A percentile compares a stretch with the other conserved stretches of the same genome.
phyloP scores from a whole-genome alignment of 2,113 vertebrate genomes.

The Ibidorhyncha struthersii region DNA sequence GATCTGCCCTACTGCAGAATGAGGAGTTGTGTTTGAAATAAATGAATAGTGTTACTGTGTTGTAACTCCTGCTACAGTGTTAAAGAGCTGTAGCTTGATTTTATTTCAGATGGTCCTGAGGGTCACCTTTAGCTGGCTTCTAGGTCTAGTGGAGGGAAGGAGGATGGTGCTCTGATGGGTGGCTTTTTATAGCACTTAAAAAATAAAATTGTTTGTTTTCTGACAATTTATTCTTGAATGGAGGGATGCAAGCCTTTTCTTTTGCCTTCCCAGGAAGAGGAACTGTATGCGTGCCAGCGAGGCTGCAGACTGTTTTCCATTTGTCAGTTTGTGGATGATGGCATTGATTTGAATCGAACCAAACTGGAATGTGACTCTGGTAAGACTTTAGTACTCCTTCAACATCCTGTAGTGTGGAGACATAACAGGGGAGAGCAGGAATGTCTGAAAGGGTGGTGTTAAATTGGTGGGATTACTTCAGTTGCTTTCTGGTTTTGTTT shows the following conservation, averaged over 20 bases:
- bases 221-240: background rate
- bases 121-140: background rate
- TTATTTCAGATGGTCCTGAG: background rate
- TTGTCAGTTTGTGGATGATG: constrained; percentile 95
- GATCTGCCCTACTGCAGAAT: background rate
- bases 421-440: background rate
- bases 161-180: background rate
- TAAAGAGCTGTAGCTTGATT: background rate
- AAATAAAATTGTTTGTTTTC: background rate
- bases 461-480: background rate
- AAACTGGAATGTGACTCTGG: constrained; percentile 93
- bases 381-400: constrained; percentile 67
- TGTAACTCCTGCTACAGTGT: background rate
- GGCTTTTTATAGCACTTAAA: background rate
- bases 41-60: background rate
- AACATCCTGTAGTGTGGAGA: background rate
- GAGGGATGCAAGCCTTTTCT: constrained; percentile 44
- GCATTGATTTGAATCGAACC: constrained; percentile 90
- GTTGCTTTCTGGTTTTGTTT: background rate
- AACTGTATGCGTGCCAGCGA: constrained; percentile 93
- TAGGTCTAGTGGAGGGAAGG: background rate
- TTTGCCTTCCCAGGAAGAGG: constrained; percentile 85
- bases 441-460: fast-evolving
- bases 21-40: background rate
- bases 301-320: constrained; percentile 98